A percentile compares a stretch with the other conserved stretches of the same genome.
Evolutionary conservation across 1,140 invertebrate genomes (phyloP).

Genomic region (Diorhabda carinulata): DNA sequence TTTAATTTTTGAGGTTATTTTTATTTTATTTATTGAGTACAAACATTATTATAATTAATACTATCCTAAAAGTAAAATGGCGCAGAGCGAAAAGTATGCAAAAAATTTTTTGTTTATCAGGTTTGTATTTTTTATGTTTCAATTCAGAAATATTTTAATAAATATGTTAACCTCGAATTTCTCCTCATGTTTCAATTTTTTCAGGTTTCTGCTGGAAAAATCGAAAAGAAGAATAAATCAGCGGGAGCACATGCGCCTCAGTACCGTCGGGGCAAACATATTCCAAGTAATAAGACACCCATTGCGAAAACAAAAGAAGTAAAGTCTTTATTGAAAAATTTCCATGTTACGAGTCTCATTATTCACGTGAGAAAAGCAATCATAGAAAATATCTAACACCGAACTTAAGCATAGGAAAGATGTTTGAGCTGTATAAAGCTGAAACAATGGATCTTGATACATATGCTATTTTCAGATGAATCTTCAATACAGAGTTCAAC

Average conservation of each 20-base stretch:
- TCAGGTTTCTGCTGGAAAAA: no score
- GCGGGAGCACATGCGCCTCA: no score
- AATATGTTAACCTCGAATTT: no score
- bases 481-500: conserved; percentile 13
- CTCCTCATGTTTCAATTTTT: no score
- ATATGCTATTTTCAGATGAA: neutral
- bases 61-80: neutral
- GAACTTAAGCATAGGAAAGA: neutral
- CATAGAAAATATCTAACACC: neutral
- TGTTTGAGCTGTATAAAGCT: neutral
- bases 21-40: neutral
- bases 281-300: neutral
- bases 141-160: no score
- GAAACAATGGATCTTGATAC: neutral
- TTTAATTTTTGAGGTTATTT: no score
- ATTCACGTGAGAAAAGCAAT: neutral
- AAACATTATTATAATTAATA: neutral
- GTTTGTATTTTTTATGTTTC: no score
- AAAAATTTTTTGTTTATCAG: no score
- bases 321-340: neutral
- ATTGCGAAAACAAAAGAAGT: neutral
- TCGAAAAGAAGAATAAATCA: no score
- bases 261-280: neutral
- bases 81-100: neutral
- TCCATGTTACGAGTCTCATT: neutral